phyloP scores from a whole-genome alignment of 1,140 invertebrate genomes.

The Drosophila suzukii region DNA sequence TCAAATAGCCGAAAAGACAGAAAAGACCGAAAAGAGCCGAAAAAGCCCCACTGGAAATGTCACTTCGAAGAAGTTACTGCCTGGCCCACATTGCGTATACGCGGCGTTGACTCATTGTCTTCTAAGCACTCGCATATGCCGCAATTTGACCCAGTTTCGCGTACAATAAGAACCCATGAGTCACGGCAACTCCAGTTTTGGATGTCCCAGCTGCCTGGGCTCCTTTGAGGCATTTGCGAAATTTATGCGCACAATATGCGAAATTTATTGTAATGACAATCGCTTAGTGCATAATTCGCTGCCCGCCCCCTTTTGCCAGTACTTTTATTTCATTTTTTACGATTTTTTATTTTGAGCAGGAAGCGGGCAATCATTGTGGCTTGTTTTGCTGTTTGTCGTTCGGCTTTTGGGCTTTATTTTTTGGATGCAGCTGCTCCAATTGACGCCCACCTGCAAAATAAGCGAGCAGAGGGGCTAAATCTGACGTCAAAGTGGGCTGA shows the following conservation, averaged over 20 bases:
- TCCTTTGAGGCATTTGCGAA: slow-evolving; percentile 74
- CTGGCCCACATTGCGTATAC: slow-evolving; percentile 77
- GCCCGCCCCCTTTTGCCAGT: slow-evolving; percentile 23
- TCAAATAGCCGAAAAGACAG: not conserved
- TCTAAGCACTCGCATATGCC: slow-evolving; percentile 50
- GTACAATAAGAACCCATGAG: slow-evolving; percentile 47
- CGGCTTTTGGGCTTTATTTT: slow-evolving; percentile 19
- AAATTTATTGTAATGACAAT: slow-evolving; percentile 81
- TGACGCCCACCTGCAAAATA: slow-evolving; percentile 69
- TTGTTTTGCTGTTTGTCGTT: slow-evolving; percentile 43
- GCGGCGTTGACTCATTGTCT: slow-evolving; percentile 72
- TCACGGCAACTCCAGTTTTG: slow-evolving; percentile 63
- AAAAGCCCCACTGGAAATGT: slow-evolving; percentile 36
- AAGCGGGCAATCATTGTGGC: slow-evolving; percentile 68
- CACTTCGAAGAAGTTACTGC: slow-evolving; percentile 58
- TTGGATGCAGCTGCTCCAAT: slow-evolving; percentile 70
- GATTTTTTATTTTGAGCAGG: slow-evolving; percentile 42
- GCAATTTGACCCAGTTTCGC: slow-evolving; percentile 64
- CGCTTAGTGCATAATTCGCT: slow-evolving; percentile 78
- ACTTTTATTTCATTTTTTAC: slow-evolving; percentile 13
- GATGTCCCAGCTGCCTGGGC: slow-evolving; percentile 63
- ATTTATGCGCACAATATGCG: slow-evolving; percentile 82
- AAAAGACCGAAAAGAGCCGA: not conserved
- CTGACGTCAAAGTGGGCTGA: slow-evolving; percentile 49
- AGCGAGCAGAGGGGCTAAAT: slow-evolving; percentile 7